phyloP scores from a whole-genome alignment of 2,888 invertebrate genomes.

The Campoplex capitator region DNA sequence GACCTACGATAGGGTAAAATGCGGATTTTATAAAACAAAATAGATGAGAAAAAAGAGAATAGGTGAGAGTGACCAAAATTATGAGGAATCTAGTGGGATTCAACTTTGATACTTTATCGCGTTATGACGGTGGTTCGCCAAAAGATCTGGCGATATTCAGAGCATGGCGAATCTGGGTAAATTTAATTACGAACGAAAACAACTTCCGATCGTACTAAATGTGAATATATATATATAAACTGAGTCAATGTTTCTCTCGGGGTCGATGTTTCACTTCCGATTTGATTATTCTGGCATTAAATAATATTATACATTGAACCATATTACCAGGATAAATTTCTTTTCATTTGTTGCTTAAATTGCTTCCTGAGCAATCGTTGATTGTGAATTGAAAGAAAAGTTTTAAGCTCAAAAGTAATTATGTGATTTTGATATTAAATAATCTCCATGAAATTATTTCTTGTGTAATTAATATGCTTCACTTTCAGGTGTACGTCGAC shows the following conservation, averaged over 20 bases:
- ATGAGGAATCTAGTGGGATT: constrained; percentile 52
- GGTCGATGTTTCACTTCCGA: constrained; percentile 42
- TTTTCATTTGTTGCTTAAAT: not conserved
- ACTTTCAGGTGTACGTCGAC: not conserved
- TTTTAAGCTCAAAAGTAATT: not conserved
- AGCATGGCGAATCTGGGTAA: constrained; percentile 44
- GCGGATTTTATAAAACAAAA: not conserved
- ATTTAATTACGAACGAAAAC: constrained; percentile 63
- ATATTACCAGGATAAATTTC: not conserved
- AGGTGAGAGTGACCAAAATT: constrained; percentile 42
- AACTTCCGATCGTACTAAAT: not conserved
- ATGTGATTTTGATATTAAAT: not conserved
- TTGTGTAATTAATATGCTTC: not conserved
- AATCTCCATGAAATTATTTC: not conserved
- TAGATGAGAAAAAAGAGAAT: constrained; percentile 19
- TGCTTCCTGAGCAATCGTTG: not conserved
- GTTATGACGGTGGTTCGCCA: constrained; percentile 20
- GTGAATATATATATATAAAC: not conserved
- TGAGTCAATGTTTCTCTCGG: constrained; percentile 40
- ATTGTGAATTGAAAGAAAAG: not conserved
- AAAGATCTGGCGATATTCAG: constrained; percentile 37
- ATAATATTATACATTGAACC: constrained; percentile 37
- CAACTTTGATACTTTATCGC: constrained; percentile 54
- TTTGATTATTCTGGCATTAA: constrained; percentile 38
- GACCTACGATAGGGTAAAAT: not conserved